These are phyloP conservation scores for Philaenus spumarius DNA, from an alignment of 1,140 invertebrate species.

Conservation along the genomic window DNA sequence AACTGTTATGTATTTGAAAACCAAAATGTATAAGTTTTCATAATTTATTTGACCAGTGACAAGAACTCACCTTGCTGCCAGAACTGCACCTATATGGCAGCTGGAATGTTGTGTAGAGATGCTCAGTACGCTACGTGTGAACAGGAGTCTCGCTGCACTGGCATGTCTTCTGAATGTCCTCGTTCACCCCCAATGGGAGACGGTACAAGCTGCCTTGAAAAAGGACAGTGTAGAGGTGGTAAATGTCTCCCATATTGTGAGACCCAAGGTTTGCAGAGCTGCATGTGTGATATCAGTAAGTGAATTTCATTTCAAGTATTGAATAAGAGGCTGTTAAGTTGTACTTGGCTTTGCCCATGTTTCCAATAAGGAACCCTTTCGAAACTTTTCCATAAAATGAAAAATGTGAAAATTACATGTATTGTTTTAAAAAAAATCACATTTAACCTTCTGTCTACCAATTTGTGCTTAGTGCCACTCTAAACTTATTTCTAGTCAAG, in stretches of 20 bases:
- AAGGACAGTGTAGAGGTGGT: conserved; percentile 76
- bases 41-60: conserved; percentile 57
- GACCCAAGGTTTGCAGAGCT: conserved; percentile 83
- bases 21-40: too few species aligned
- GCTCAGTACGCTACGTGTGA: conserved; percentile 85
- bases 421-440: too few species aligned
- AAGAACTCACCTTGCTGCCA: conserved; percentile 93
- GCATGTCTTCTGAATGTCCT: conserved; percentile 62
- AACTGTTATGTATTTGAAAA: too few species aligned
- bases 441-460: too few species aligned
- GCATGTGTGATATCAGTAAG: conserved; percentile 90
- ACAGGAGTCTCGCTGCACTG: conserved; percentile 74
- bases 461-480: too few species aligned
- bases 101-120: conserved; percentile 75
- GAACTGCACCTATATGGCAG: conserved; percentile 76
- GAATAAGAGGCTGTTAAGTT: not conserved
- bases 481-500: too few species aligned
- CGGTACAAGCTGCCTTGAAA: conserved; percentile 78
- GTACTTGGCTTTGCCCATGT: not conserved
- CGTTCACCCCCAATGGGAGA: conserved; percentile 80
- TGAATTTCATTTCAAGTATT: too few species aligned
- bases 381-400: too few species aligned
- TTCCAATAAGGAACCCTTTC: not conserved
- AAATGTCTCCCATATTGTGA: conserved; percentile 90
- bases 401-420: too few species aligned